phyloP scores from a whole-genome alignment of 1,140 invertebrate species.

The Ceratina australensis region DNA sequence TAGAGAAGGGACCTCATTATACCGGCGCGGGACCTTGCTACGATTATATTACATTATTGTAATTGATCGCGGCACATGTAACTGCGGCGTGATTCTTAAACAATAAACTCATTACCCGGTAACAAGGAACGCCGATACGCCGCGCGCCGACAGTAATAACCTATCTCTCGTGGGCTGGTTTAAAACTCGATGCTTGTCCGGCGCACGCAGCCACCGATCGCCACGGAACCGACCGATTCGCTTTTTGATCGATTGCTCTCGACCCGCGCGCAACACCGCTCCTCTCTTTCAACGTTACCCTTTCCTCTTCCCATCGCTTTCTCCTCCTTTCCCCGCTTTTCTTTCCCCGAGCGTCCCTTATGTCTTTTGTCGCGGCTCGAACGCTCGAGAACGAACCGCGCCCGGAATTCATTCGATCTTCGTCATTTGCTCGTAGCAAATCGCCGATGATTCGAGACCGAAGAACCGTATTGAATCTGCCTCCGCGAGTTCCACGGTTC shows the following conservation, averaged over 20 bases:
- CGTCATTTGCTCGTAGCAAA: constrained; percentile 57
- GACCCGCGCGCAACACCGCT: constrained; percentile 43
- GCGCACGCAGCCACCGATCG: constrained; percentile 39
- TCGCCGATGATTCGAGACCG: constrained; percentile 46
- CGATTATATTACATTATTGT: constrained; percentile 77
- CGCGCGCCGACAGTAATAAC: constrained; percentile 62
- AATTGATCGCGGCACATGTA: constrained; percentile 74
- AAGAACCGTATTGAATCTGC: constrained; percentile 44
- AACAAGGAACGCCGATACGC: constrained; percentile 58
- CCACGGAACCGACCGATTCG: constrained; percentile 55
- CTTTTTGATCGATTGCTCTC: constrained; percentile 60
- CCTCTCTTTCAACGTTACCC: constrained; percentile 6
- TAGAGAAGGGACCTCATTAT: constrained; percentile 71
- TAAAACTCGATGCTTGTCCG: neutral
- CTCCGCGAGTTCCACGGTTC: constrained; percentile 31
- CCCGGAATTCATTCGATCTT: constrained; percentile 43
- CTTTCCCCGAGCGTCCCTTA: constrained; percentile 9
- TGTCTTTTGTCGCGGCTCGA: constrained; percentile 31
- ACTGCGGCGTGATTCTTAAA: constrained; percentile 70
- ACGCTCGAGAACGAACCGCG: constrained; percentile 28
- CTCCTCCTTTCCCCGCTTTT: constrained; percentile 4
- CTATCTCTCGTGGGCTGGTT: constrained; percentile 43
- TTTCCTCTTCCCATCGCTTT: constrained; percentile 2
- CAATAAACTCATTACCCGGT: constrained; percentile 75
- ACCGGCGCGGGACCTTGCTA: constrained; percentile 61